These are phyloP conservation scores for Platycnemis pennipes DNA, from an alignment of 2,888 invertebrate genomes.

Conservation along the genomic window DNA sequence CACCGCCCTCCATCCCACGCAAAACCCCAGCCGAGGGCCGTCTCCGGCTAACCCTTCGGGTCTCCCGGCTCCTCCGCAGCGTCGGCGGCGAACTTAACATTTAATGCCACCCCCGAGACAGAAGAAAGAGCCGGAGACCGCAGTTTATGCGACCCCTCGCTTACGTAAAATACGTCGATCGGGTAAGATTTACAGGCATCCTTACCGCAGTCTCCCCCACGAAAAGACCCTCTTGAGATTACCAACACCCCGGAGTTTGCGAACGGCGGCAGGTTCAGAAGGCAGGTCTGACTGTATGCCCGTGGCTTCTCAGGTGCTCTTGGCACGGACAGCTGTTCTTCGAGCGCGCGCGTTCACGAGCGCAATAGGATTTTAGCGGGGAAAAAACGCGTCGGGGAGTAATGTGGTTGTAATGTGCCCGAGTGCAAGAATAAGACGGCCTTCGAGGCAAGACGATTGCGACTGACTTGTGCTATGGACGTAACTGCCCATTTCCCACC, in stretches of 20 bases:
- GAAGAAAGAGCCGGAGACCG: background rate
- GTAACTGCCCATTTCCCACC: too few species aligned
- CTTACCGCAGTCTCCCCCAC: too few species aligned
- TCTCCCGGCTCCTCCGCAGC: background rate
- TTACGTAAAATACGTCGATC: background rate
- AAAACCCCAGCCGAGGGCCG: background rate
- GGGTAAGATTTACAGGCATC: background rate
- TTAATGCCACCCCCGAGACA: background rate
- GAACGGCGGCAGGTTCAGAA: background rate
- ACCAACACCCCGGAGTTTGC: background rate
- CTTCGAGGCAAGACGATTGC: too few species aligned
- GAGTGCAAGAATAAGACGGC: too few species aligned
- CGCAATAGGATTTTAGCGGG: too few species aligned
- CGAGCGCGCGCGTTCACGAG: too few species aligned
- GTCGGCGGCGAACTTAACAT: background rate
- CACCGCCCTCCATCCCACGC: background rate
- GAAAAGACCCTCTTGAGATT: too few species aligned
- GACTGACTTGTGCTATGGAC: too few species aligned
- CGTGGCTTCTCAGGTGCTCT: background rate
- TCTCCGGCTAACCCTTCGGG: background rate
- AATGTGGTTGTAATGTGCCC: too few species aligned
- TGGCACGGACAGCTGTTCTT: too few species aligned
- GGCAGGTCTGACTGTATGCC: background rate
- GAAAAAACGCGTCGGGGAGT: too few species aligned
- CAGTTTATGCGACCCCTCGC: background rate